Evolutionary conservation across 2,113 vertebrate species (phyloP).

Genomic region (Hippoglossus stenolepis): DNA sequence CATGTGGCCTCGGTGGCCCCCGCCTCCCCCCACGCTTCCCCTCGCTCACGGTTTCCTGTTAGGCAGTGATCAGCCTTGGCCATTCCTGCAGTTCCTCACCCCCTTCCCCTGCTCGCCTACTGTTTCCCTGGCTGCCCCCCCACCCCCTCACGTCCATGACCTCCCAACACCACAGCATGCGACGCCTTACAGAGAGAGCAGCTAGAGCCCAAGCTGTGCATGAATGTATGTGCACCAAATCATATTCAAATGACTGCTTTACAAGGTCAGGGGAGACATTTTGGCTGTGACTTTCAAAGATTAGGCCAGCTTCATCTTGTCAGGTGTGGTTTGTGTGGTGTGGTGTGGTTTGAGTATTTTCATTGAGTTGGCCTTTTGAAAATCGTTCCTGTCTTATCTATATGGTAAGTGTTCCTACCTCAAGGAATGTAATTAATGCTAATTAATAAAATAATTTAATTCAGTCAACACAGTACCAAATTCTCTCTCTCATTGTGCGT

Average conservation of each 20-base stretch:
- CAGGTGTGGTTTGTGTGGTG: slow-evolving; percentile 4
- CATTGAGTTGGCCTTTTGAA: neutral
- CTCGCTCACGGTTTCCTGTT: slow-evolving; percentile 50
- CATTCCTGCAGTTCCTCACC: slow-evolving; percentile 30
- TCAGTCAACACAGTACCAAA: neutral
- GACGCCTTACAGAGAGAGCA: slow-evolving; percentile 18
- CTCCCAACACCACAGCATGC: slow-evolving; percentile 20
- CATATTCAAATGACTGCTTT: slow-evolving; percentile 8
- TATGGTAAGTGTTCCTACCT: neutral
- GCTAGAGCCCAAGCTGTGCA: slow-evolving; percentile 22
- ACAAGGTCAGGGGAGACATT: slow-evolving; percentile 25
- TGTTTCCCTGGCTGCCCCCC: slow-evolving; percentile 6
- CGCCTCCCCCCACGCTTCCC: neutral
- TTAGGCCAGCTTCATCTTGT: neutral
- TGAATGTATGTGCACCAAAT: neutral
- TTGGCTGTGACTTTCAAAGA: slow-evolving; percentile 14
- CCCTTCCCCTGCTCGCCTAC: slow-evolving; percentile 13
- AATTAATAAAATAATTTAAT: neutral
- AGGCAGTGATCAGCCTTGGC: slow-evolving; percentile 22
- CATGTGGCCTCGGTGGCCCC: slow-evolving; percentile 17
- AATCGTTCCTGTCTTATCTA: slow-evolving; percentile 12
- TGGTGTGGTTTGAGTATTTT: slow-evolving; percentile 2
- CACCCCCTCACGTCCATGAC: slow-evolving; percentile 10
- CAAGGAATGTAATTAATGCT: neutral
- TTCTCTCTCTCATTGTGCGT: neutral